These are phyloP conservation scores for Gorsachius magnificus DNA, from an alignment of 2,797 vertebrate genomes.

Conservation along the genomic window DNA sequence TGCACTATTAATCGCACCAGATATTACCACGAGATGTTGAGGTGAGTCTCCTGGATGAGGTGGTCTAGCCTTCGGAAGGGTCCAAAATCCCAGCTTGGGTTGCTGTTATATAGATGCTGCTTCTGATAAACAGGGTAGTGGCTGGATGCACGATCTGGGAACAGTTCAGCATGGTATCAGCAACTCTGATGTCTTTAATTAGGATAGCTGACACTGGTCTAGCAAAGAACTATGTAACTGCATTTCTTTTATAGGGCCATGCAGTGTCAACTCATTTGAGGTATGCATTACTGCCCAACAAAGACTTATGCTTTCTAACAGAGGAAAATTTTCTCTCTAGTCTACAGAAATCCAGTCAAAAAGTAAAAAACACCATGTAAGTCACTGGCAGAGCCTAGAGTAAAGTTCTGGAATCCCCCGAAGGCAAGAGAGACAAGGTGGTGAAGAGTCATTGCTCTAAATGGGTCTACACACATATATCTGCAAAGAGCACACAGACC, in stretches of 20 bases:
- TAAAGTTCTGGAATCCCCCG: not conserved
- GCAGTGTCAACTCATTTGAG: not conserved
- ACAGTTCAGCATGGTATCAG: not conserved
- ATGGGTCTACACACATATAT: rapidly evolving
- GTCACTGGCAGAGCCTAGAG: not conserved
- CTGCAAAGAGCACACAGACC: not conserved
- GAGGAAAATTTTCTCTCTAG: not conserved
- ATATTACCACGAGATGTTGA: slow-evolving; percentile 85
- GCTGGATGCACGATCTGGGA: slow-evolving; percentile 82
- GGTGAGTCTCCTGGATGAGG: slow-evolving; percentile 84
- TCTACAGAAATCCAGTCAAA: not conserved
- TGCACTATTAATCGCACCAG: not conserved
- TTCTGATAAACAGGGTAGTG: slow-evolving; percentile 93
- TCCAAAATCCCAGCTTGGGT: slow-evolving; percentile 91
- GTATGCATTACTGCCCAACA: not conserved
- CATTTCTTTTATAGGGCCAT: not conserved
- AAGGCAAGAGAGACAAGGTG: not conserved
- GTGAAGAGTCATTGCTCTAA: not conserved
- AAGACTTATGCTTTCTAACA: not conserved
- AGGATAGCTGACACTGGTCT: not conserved
- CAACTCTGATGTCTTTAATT: not conserved
- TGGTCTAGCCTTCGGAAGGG: slow-evolving; percentile 85
- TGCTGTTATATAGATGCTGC: slow-evolving; percentile 91
- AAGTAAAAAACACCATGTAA: not conserved
- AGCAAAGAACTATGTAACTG: not conserved